Conservation (phyloP, 1,140 invertebrate species). For the Drosophila burlai region DNA sequence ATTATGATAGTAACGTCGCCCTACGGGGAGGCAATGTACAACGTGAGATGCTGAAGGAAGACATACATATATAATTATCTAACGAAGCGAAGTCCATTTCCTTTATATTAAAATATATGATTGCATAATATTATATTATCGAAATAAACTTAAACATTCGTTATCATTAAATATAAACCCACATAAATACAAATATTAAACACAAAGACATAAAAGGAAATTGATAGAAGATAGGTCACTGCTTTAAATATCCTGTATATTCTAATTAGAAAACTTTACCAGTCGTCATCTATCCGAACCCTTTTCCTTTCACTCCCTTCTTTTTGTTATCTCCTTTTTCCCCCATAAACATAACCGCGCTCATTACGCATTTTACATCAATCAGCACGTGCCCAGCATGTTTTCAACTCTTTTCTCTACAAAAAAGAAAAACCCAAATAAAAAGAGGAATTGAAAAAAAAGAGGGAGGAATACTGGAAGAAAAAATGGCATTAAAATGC, state of each 20-base stretch:
- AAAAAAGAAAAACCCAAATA: constrained; percentile 18
- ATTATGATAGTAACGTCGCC: too few relatives aligned
- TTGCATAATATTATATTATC: too few relatives aligned
- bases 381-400: constrained; percentile 81
- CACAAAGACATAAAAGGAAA: neutral
- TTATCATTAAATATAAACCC: too few relatives aligned
- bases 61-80: too few relatives aligned
- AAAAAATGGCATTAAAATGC: constrained; percentile 65
- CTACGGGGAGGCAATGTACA: too few relatives aligned
- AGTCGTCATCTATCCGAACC: constrained; percentile 61
- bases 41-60: too few relatives aligned
- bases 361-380: constrained; percentile 82
- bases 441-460: constrained; percentile 26
- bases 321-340: neutral
- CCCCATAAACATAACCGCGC: constrained; percentile 69
- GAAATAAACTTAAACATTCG: too few relatives aligned
- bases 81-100: too few relatives aligned
- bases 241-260: constrained; percentile 48
- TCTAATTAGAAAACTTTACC: constrained; percentile 74
- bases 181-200: neutral
- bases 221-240: neutral
- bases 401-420: constrained; percentile 61
- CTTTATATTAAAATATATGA: too few relatives aligned
- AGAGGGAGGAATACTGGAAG: neutral
- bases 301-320: constrained; percentile 11